These are phyloP conservation scores for Athrips mouffetella DNA, from an alignment of 2,888 invertebrate species.

Conservation along the genomic window DNA sequence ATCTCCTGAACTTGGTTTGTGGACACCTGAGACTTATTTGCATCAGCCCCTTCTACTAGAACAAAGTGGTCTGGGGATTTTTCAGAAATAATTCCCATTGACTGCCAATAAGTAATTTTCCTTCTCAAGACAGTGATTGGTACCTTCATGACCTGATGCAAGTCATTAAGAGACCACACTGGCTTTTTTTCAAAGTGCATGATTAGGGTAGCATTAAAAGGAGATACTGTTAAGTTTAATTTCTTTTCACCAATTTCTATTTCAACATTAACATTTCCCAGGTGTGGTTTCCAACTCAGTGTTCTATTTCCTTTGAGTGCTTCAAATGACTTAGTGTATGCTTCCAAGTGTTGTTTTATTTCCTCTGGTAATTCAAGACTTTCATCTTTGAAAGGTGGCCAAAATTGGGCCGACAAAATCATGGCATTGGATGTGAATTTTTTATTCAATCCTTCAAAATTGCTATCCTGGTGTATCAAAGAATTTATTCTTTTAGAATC, in stretches of 20 bases:
- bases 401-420: constrained; percentile 98
- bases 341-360: constrained; percentile 88
- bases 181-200: constrained; percentile 94
- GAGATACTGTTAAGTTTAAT: constrained; percentile 90
- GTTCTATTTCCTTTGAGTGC: constrained; percentile 94
- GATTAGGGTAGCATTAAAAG: constrained; percentile 95
- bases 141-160: constrained; percentile 91
- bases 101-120: constrained; percentile 95
- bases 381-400: constrained; percentile 98
- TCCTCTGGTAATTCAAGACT: constrained; percentile 90
- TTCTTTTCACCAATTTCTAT: constrained; percentile 91
- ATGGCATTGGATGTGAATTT: constrained; percentile 81
- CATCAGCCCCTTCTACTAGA: constrained; percentile 81
- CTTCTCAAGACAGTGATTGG: constrained; percentile 90
- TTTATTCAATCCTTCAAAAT: constrained; percentile 58
- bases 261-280: constrained; percentile 94
- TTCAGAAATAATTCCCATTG: constrained; percentile 92
- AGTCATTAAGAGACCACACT: constrained; percentile 91
- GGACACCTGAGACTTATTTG: constrained; percentile 74
- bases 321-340: constrained; percentile 94
- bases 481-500: constrained; percentile 97
- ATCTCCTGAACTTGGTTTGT: constrained; percentile 79
- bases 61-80: constrained; percentile 85
- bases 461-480: constrained; percentile 86
- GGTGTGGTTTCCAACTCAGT: constrained; percentile 94